phyloP scores from a whole-genome alignment of 2,113 vertebrate genomes.

The Zosterops hypoxanthus region DNA sequence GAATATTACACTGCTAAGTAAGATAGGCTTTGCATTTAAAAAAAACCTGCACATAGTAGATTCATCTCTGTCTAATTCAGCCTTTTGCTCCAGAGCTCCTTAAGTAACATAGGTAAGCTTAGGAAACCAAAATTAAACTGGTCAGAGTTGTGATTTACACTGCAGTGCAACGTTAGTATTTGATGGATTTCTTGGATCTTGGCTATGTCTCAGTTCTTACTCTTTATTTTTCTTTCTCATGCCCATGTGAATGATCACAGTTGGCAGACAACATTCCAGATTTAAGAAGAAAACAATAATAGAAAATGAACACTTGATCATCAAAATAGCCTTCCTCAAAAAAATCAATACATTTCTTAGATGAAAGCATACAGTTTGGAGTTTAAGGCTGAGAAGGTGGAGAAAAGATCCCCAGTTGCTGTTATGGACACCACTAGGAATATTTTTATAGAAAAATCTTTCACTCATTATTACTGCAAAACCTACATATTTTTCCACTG shows the following conservation, averaged over 20 bases:
- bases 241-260: background rate
- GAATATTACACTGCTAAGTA: background rate
- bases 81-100: background rate
- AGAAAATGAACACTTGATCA: background rate
- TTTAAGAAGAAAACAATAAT: no score
- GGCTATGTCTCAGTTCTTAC: background rate
- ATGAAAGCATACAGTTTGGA: background rate
- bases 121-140: background rate
- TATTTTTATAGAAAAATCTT: conserved; percentile 46
- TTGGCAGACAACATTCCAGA: background rate
- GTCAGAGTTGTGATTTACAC: accelerated
- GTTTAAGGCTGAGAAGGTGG: background rate
- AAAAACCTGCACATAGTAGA: accelerated
- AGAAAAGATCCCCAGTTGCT: background rate
- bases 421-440: background rate
- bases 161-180: background rate
- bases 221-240: background rate
- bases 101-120: background rate
- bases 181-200: background rate
- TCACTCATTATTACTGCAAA: conserved; percentile 24
- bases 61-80: background rate
- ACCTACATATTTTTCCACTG: background rate
- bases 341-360: background rate
- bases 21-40: background rate
- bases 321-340: background rate